Conservation (phyloP, 2,113 vertebrate genomes). For the Coptodon bakossiorum region DNA sequence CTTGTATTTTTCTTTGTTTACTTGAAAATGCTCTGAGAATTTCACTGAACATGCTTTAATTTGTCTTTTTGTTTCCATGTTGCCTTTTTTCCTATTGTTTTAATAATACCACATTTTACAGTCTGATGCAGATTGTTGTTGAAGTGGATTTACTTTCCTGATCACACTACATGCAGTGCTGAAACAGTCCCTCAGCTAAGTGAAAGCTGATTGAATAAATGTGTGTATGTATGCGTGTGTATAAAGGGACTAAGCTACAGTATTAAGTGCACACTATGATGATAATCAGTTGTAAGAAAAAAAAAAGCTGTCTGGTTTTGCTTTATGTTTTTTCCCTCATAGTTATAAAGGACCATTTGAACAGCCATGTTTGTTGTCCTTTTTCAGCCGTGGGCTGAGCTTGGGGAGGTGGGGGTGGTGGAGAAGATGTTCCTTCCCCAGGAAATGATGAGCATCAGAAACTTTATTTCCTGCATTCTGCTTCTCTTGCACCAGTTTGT, state of each 20-base stretch:
- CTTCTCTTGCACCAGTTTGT: not conserved
- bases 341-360: constrained; percentile 42
- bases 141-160: not conserved
- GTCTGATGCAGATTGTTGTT: not conserved
- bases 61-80: constrained; percentile 33
- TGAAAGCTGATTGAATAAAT: not conserved
- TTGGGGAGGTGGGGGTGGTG: not conserved
- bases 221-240: not conserved
- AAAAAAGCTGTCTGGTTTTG: constrained; percentile 21
- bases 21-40: constrained; percentile 54
- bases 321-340: constrained; percentile 25
- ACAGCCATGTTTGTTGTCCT: not conserved
- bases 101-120: not conserved
- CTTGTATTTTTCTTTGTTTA: constrained; percentile 32
- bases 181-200: not conserved
- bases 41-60: constrained; percentile 46
- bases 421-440: not conserved
- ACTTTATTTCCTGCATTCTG: not conserved
- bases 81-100: not conserved
- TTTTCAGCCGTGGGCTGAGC: not conserved
- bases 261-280: constrained; percentile 55
- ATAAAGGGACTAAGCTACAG: constrained; percentile 53
- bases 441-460: not conserved
- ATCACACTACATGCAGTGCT: constrained; percentile 24
- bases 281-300: constrained; percentile 48